Evolutionary conservation across 2,888 invertebrate species (phyloP).

Genomic region (Malacosoma neustria): DNA sequence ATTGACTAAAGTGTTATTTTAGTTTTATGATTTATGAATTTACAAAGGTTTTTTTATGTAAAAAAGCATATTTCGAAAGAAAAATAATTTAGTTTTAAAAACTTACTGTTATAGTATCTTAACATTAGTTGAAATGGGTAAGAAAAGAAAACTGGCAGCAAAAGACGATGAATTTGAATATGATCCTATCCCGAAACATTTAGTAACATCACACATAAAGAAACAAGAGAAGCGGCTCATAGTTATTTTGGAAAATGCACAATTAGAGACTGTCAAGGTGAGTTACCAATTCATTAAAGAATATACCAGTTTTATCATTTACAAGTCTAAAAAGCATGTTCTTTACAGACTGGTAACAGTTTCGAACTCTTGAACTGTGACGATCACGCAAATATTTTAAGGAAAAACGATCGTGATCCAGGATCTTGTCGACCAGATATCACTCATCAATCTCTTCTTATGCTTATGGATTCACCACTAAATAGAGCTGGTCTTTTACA

Average conservation of each 20-base stretch:
- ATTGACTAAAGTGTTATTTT: too few relatives aligned
- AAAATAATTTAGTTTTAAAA: too few relatives aligned
- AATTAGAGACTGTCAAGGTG: conserved; percentile 97
- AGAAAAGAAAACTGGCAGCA: conserved; percentile 57
- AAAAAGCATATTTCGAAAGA: too few relatives aligned
- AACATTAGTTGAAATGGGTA: conserved; percentile 43
- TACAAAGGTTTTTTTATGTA: too few relatives aligned
- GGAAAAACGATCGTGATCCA: conserved; percentile 90
- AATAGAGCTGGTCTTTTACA: conserved; percentile 97
- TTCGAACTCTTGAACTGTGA: conserved; percentile 96
- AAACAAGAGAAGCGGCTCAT: conserved; percentile 94
- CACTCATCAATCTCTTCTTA: conserved; percentile 96
- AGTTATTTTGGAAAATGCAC: conserved; percentile 94
- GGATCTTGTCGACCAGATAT: conserved; percentile 97
- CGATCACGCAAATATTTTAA: conserved; percentile 89
- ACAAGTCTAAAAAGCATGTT: background rate
- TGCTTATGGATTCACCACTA: conserved; percentile 97
- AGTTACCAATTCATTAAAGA: conserved; percentile 7
- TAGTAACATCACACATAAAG: conserved; percentile 84
- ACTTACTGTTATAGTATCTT: too few relatives aligned
- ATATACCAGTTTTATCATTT: background rate
- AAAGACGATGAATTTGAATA: conserved; percentile 83
- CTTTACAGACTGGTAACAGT: conserved; percentile 85
- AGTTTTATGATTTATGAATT: too few relatives aligned
- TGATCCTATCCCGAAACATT: conserved; percentile 85